Base-by-base conservation (phyloP, 2,113 vertebrate species). In the Epinephelus fuscoguttatus region DNA sequence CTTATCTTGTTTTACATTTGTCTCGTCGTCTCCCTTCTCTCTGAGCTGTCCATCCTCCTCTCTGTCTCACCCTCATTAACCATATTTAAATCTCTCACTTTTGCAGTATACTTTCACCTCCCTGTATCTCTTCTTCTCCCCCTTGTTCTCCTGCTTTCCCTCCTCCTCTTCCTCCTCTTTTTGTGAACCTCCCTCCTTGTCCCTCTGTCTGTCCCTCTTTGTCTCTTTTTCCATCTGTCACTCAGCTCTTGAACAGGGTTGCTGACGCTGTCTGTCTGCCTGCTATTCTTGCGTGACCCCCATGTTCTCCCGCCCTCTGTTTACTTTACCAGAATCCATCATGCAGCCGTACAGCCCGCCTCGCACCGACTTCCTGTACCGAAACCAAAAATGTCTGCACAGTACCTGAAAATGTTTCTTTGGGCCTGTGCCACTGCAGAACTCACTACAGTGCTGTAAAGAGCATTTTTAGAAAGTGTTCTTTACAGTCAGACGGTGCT, bases 201-300 rank as follows among this genome's bases (percentile, higher is more conserved):
- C n/a, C 6, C 18, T 15, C 25, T 50, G 37, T 18, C 70, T 8
- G 53, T 42, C 42, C 7, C 9, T 37, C 42, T 37, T 37, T 37
- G 42, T 45, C 42, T 45, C 42, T 12, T 45, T 42, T 30, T 21
- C 60, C 70, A 25, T 80, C 78, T 67, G 75, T 88, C 83, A 37
- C 7, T 81, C 81, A 74, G 50, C 70, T 73, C 69, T 50, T 25
- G 72, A 81, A 25, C 78, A 66, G 67, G 84, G 57, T 66, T 82
- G 84, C 84, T 84, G 84, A 82, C 47, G 11, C 27, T 61, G 52
- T 88, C 60, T 45, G 78, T 80, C 84, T 80, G 67, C 45, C 47
- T 82, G 56, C 84, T 88, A 62, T 83, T 87, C 71, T 62, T 67
- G 63, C 59, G 11, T 73, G 83, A 68, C 70, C 70, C 73, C 74